Conservation (phyloP, 2,888 invertebrate species). For the Philereme transversata region DNA sequence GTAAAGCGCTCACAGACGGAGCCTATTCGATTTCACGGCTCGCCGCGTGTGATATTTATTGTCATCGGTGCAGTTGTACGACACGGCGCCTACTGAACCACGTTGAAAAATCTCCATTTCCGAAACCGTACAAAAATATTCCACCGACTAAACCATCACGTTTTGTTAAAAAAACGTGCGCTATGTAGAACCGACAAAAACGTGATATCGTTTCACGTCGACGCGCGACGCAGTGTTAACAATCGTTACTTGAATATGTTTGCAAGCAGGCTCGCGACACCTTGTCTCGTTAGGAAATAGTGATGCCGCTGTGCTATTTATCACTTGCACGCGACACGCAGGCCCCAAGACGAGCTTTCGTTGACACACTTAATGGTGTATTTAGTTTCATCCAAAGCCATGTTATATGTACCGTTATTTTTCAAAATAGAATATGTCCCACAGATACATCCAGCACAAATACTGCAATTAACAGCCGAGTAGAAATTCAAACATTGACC, state of each 20-base stretch:
- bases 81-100: conserved; percentile 81
- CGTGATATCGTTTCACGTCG: conserved; percentile 39
- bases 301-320: conserved; percentile 75
- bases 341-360: conserved; percentile 58
- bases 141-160: conserved; percentile 59
- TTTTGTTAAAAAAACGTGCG: conserved; percentile 56
- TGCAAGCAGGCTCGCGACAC: conserved; percentile 65
- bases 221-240: conserved; percentile 51
- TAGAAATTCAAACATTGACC: conserved; percentile 22
- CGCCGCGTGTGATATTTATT: conserved; percentile 82
- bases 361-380: conserved; percentile 45
- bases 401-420: too few species aligned
- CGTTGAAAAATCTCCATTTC: conserved; percentile 79
- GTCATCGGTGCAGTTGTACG: conserved; percentile 83
- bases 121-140: conserved; percentile 77
- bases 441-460: conserved; percentile 6
- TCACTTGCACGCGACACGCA: conserved; percentile 72
- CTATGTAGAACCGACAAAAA: conserved; percentile 52
- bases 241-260: conserved; percentile 72
- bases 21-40: conserved; percentile 85
- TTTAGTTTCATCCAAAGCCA: conserved; percentile 18
- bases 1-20: conserved; percentile 83
- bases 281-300: conserved; percentile 82
- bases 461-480: conserved; percentile 19
- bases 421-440: background rate